Evolutionary conservation across 2,888 invertebrate genomes (phyloP).

Genomic region (Clitarchus hookeri): DNA sequence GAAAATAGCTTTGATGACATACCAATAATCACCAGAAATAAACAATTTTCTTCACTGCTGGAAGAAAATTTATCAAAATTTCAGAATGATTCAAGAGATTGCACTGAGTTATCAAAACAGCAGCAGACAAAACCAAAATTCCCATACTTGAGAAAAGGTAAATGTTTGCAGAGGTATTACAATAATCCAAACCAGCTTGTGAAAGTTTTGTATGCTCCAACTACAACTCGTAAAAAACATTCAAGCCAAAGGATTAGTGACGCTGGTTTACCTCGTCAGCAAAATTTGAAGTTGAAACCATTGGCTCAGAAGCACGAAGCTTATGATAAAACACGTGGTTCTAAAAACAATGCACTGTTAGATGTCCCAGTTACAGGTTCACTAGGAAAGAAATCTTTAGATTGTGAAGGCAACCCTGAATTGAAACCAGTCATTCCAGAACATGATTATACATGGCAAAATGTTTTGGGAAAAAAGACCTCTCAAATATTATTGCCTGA

Average conservation of each 20-base stretch:
- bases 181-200: not conserved
- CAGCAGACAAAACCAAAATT: slow-evolving; percentile 6
- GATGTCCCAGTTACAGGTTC: not conserved
- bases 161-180: not conserved
- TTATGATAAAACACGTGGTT: not conserved
- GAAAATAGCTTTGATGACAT: not conserved
- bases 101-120: not conserved
- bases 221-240: not conserved
- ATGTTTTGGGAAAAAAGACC: not conserved
- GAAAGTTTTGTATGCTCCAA: no score
- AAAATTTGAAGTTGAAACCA: not conserved
- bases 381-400: not conserved
- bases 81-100: not conserved
- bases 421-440: not conserved
- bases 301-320: not conserved
- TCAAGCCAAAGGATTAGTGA: not conserved
- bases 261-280: not conserved
- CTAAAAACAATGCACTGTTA: no score
- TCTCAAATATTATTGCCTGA: not conserved
- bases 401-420: not conserved
- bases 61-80: not conserved
- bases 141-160: not conserved
- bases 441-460: not conserved
- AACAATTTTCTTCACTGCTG: not conserved
- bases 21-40: not conserved